These are phyloP conservation scores for Ormyrus thymus DNA, from an alignment of 2,888 invertebrate genomes.

Conservation along the genomic window DNA sequence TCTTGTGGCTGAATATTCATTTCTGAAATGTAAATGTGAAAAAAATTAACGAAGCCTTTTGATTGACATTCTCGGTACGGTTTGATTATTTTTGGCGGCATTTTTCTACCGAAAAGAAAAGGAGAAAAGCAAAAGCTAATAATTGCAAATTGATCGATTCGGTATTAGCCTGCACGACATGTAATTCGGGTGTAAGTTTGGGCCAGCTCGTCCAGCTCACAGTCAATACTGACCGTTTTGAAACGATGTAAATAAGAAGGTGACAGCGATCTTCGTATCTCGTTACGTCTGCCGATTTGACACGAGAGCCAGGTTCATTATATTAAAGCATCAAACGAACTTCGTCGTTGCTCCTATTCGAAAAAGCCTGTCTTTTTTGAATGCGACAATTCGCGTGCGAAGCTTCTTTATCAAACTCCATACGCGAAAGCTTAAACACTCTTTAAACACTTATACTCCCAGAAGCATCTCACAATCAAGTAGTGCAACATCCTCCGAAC, in stretches of 20 bases:
- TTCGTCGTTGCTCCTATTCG: constrained; percentile 55
- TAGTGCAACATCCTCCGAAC: constrained; percentile 51
- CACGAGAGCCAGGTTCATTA: constrained; percentile 53
- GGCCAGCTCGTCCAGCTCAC: constrained; percentile 69
- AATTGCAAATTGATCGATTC: constrained; percentile 52
- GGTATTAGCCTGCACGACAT: constrained; percentile 51
- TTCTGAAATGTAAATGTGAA: constrained; percentile 23
- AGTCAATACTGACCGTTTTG: constrained; percentile 60
- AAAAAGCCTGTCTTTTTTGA: constrained; percentile 52
- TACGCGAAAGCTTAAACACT: constrained; percentile 37
- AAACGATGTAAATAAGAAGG: constrained; percentile 57
- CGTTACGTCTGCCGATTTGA: constrained; percentile 57
- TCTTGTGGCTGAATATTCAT: constrained; percentile 51
- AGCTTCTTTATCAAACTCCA: constrained; percentile 46
- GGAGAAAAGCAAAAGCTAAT: background rate
- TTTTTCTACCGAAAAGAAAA: constrained; percentile 42
- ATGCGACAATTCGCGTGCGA: constrained; percentile 49
- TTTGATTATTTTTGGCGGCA: constrained; percentile 53
- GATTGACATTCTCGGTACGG: constrained; percentile 44
- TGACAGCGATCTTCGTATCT: constrained; percentile 58
- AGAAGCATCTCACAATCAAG: constrained; percentile 49
- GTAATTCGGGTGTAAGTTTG: constrained; percentile 61
- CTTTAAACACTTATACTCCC: constrained; percentile 44
- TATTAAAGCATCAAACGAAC: constrained; percentile 43
- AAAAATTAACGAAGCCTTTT: constrained; percentile 25